Evolutionary conservation across 1,140 invertebrate genomes (phyloP).

Genomic region (Achroia grisella): DNA sequence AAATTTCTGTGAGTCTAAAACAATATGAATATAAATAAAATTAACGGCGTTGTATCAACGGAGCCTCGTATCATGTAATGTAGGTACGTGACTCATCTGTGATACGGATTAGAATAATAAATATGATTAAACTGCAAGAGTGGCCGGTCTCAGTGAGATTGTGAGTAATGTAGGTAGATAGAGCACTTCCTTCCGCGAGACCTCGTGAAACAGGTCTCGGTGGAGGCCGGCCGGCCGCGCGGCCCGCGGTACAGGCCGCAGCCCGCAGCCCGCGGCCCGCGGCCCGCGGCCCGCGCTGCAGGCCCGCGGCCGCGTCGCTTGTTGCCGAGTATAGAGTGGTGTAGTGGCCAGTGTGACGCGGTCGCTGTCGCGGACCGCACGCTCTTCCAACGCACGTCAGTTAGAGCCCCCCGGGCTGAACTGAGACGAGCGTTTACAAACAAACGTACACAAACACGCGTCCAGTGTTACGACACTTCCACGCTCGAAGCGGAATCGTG

Average conservation of each 20-base stretch:
- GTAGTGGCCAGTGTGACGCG: not conserved
- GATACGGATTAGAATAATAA: no score
- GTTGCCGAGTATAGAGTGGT: not conserved
- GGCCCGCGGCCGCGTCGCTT: not conserved
- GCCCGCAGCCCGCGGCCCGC: not conserved
- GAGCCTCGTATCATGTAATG: no score
- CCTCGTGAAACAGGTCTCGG: slow-evolving; percentile 10
- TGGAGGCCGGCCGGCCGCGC: not conserved
- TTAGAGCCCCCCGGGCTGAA: slow-evolving; percentile 6
- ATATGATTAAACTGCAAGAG: no score
- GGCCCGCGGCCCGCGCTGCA: not conserved
- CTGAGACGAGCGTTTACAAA: slow-evolving; percentile 20
- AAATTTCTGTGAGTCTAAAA: no score
- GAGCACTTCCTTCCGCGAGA: slow-evolving; percentile 16
- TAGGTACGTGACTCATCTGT: no score
- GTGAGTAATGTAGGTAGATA: no score
- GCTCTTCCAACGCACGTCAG: slow-evolving; percentile 2
- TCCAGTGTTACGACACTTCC: not conserved
- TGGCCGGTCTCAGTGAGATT: no score
- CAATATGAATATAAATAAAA: no score
- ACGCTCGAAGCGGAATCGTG: slow-evolving; percentile 10
- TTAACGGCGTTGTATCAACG: no score
- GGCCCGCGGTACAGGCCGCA: not conserved
- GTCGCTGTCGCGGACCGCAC: slow-evolving; percentile 8
- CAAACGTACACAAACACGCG: not conserved